Evolutionary conservation across 1,140 invertebrate species (phyloP), one percentile per base, ranked within the genome.

Genomic region (Cylas formicarius): DNA sequence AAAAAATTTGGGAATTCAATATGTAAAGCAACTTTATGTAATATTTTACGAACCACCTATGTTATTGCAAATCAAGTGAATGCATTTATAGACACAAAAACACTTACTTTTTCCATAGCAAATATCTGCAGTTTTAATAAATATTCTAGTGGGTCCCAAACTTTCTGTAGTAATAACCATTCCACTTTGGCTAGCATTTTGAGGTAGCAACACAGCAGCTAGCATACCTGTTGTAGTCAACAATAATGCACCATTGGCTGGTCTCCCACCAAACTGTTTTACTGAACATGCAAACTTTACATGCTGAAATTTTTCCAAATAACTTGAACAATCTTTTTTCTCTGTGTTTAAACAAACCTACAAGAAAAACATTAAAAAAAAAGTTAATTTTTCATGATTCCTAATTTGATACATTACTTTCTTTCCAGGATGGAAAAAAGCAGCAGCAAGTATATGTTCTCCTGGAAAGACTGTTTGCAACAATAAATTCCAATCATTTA

Each of bases 141-240:
- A 79, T 44, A 80, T 80, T 24, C 89, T 69, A 1, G 76, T 79
- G 16, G 77, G 74, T 1, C 82, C 81, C 5, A 92, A 69, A 59
- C 82, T 84, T 59, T 90, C 77, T 20, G 73, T 71, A 16, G 76
- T 64, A 35, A 74, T 66, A 50, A 67, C 57, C 52, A 73, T 54
- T 22, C 56, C 52, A 57, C 46, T 54, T 50, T 59, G 62, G 57
- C 52, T 53, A 8, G 47, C 58, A 23, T 44, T 43, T 44, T 60
- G 59, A 4, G 76, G 75, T 28, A 81, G 67, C 24, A 79, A 69
- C n/a, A 85, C 66, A 16, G 77, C 76, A 1, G 80, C 82, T 16
- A 92, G 69, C 69, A 95, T 75, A 2, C 90, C 91, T 7, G 87
- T 90, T 1, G 82, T 80, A 2, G 88, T 87, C 14, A 95, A 74